These are phyloP conservation scores for Onthophagus taurus DNA, from an alignment of 1,140 invertebrate genomes.

Conservation along the genomic window DNA sequence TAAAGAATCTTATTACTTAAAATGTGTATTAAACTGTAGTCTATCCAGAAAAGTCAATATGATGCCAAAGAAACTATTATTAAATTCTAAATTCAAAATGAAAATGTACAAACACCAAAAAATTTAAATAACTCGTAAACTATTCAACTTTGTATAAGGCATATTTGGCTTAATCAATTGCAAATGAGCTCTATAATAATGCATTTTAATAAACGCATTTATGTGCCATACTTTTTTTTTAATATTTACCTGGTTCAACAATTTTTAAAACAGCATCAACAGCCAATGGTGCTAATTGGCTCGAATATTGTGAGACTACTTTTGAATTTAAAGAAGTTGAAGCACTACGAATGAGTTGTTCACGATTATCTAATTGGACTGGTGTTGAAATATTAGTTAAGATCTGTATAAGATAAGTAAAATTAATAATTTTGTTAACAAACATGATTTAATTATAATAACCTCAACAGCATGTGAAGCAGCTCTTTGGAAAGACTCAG, in stretches of 20 bases:
- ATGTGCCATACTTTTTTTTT: too few species aligned
- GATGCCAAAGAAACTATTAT: too few species aligned
- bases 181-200: too few species aligned
- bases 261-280: conserved; percentile 94
- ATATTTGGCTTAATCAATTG: too few species aligned
- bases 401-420: conserved; percentile 44
- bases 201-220: conserved; percentile 9
- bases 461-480: conserved; percentile 71
- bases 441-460: conserved; percentile 16
- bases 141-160: too few species aligned
- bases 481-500: conserved; percentile 92
- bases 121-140: too few species aligned
- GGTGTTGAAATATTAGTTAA: conserved; percentile 77
- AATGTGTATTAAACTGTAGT: too few species aligned
- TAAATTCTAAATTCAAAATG: too few species aligned
- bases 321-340: conserved; percentile 98
- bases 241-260: conserved; percentile 36
- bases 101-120: too few species aligned
- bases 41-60: too few species aligned
- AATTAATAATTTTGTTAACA: conserved; percentile 11
- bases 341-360: conserved; percentile 86
- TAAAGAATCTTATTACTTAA: too few species aligned
- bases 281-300: conserved; percentile 88
- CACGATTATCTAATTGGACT: conserved; percentile 79
- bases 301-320: conserved; percentile 97